A percentile compares a stretch with the other conserved stretches of the same genome.
phyloP scores from a whole-genome alignment of 2,797 vertebrate genomes.

The Neoniphon sammara region DNA sequence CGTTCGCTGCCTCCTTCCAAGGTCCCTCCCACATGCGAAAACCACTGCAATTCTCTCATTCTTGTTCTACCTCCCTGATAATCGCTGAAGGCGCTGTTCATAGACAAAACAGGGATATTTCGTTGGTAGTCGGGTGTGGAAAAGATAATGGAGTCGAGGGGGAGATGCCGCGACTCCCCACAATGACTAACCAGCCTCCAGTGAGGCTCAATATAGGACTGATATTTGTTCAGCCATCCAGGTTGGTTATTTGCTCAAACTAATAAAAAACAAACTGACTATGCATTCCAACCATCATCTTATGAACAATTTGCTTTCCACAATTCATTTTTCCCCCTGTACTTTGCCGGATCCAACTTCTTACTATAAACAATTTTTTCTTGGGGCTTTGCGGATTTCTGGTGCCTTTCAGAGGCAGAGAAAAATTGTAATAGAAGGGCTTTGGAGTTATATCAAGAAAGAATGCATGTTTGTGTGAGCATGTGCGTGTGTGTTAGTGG shows the following conservation, averaged over 20 bases:
- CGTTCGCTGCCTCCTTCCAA: slow-evolving; percentile 42
- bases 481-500: slow-evolving; percentile 1
- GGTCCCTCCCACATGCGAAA: slow-evolving; percentile 54
- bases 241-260: slow-evolving; percentile 50
- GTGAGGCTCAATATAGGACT: slow-evolving; percentile 58
- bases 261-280: slow-evolving; percentile 55
- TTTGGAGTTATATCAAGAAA: slow-evolving; percentile 31
- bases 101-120: slow-evolving; percentile 72
- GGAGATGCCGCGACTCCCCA: slow-evolving; percentile 62
- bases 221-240: slow-evolving; percentile 69
- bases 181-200: slow-evolving; percentile 71
- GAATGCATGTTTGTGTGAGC: not conserved
- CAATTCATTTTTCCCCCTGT: slow-evolving; percentile 38
- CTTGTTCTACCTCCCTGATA: slow-evolving; percentile 67
- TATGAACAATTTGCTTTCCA: slow-evolving; percentile 27
- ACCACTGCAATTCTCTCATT: slow-evolving; percentile 49
- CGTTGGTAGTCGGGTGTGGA: slow-evolving; percentile 59
- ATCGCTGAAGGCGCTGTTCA: slow-evolving; percentile 59
- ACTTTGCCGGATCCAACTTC: slow-evolving; percentile 26
- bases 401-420: slow-evolving; percentile 24
- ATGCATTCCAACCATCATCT: slow-evolving; percentile 14
- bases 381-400: slow-evolving; percentile 33
- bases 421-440: slow-evolving; percentile 42
- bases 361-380: slow-evolving; percentile 32
- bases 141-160: slow-evolving; percentile 74